These are phyloP conservation scores for Lycorma delicatula DNA, from an alignment of 1,140 invertebrate species.

Conservation along the genomic window DNA sequence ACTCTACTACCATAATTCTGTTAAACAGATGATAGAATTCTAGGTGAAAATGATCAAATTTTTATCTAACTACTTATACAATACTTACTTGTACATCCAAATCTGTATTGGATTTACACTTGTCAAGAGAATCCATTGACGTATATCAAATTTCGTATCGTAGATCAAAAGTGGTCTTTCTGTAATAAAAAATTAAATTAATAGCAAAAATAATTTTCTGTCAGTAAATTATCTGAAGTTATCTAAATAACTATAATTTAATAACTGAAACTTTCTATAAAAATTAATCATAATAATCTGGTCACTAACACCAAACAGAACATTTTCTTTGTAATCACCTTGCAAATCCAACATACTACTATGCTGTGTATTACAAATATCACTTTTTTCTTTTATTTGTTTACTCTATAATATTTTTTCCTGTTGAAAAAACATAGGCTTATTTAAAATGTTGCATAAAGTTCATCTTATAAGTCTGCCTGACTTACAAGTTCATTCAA, in stretches of 20 bases:
- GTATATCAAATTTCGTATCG: conserved; percentile 88
- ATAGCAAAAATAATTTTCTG: conserved; percentile 8
- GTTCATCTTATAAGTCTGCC: too few relatives aligned
- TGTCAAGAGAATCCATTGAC: conserved; percentile 88
- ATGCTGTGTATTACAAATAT: too few relatives aligned
- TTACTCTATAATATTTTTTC: too few relatives aligned
- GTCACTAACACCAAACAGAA: background rate
- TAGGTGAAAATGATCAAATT: too few relatives aligned
- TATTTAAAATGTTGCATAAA: too few relatives aligned
- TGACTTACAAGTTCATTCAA: too few relatives aligned
- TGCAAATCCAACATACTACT: too few relatives aligned
- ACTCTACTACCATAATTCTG: too few relatives aligned
- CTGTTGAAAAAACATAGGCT: too few relatives aligned
- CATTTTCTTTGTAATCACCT: background rate
- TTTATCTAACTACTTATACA: too few relatives aligned
- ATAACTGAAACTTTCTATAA: background rate
- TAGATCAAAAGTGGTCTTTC: conserved; percentile 78
- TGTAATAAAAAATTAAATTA: conserved; percentile 36
- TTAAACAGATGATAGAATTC: too few relatives aligned
- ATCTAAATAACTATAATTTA: background rate
- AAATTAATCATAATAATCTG: background rate
- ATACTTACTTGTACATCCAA: conserved; percentile 79
- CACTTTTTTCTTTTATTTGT: too few relatives aligned
- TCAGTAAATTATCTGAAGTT: background rate
- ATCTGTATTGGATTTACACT: conserved; percentile 84